Base-by-base conservation (phyloP, 2,797 vertebrate genomes). In the Thripadectes ignobilis region DNA sequence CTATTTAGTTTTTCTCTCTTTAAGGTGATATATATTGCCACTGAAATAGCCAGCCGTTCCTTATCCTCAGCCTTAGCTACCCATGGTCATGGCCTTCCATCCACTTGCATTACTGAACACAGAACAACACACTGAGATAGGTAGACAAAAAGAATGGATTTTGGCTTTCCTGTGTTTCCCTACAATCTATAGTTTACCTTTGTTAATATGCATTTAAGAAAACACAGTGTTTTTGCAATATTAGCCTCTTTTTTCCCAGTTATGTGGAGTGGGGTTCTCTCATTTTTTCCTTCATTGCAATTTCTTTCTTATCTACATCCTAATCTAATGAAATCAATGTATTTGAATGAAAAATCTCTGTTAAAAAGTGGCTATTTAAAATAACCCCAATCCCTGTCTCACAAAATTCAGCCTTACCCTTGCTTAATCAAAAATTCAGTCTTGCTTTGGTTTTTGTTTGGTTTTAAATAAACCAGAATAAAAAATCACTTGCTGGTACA, bases 201-300 rank as follows among this genome's bases (percentile, higher is more conserved):
- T 16, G 14, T 66, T 67, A 76, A 38, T 67, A 76, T 3, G 8
- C 13, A 20, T 27, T 63, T 39, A 76, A 68, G 69, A 43, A 68
- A 51, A 46, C 4, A 27, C 45, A 6, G 14, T 68, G 6, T 4
- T 71, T 65, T 82, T n/a, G 11, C 77, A 66, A 81, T 75, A 38
- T 14, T 81, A 55, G 7, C 4, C 1, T 41, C 14, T n/a, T 71
- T 38, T 81, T 78, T 27, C 19, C 11, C 3, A 18, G 11, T 10
- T 49, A 3, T 41, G 6, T 66, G 3, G 3, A 3, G 3, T 34
- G 4, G 5, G 1, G 1, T 57, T 87, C 18, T 88, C 7, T 80
- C 14, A 39, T 6, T 67, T 85, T 17, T 73, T 32, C 6, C 5
- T 39, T 76, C n/a, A 41, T 5, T 71, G 14, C 6, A 63, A 15